Base-by-base conservation (phyloP, 2,113 vertebrate genomes). In the Meriones unguiculatus region DNA sequence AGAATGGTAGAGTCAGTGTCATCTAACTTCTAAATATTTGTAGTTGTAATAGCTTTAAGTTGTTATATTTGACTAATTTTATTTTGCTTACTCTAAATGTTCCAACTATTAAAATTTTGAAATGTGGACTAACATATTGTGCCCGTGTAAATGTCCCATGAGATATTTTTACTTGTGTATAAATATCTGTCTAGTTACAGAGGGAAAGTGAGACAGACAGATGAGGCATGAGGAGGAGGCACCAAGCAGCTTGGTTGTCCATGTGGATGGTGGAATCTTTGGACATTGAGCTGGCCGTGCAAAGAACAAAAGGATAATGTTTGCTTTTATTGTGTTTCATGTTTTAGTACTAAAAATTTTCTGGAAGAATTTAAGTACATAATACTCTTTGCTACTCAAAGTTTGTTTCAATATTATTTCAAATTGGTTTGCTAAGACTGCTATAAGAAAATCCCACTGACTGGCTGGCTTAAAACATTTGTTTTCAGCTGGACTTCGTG, bases 11-110 rank as follows among this genome's bases (percentile, higher is more conserved):
- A 52, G 89, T 46, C 9, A 86, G 10, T n/a, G 65, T 85, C 64
- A 20, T 88, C 46, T 92, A 24, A 76, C n/a, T 3, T 78, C 17
- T 65, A 54, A 64, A 69, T 67, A 65, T 54, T 87, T 10, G 30
- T 59, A 93, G 28, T 82, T 57, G 3, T 57, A 15, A 57, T 57
- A 87, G 3, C 41, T 93, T 76, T 57, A 72, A 25, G 35, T 73
- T 85, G 89, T 70, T 93, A 64, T 77, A 78, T 64, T 93, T 95
- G 77, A 67, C 22, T 95, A 94, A 76, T 32, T 94, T 54, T 11
- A 59, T 80, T 93, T 85, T 92, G 52, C 6, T 35, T 88, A 9
- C 30, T 82, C 7, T 14, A 59, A 52, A 87, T 90, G 5, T 9
- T 46, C 8, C 93, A 90, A 96, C 22, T 89, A 89, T 89, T 94